phyloP scores from a whole-genome alignment of 1,140 invertebrate genomes.

The Saccostrea cuccullata region DNA sequence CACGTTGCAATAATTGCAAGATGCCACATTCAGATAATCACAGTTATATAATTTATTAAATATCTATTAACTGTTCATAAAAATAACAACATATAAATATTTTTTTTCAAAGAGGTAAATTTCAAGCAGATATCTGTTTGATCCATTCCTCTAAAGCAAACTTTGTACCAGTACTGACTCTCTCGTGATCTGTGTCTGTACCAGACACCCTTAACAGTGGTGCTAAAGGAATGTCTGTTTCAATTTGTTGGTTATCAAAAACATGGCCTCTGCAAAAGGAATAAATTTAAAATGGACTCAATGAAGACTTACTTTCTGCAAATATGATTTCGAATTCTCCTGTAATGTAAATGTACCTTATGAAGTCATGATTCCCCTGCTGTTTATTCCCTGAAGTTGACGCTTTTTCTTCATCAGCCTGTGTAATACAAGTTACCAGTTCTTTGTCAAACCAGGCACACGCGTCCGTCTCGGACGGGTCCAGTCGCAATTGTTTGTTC shows the following conservation, averaged over 20 bases:
- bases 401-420: constrained; percentile 54
- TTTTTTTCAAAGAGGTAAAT: no score
- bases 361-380: not conserved
- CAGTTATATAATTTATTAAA: no score
- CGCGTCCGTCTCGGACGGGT: constrained; percentile 61
- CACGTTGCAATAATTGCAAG: not conserved
- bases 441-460: constrained; percentile 62
- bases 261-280: constrained; percentile 43
- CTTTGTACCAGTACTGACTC: constrained; percentile 56
- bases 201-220: constrained; percentile 47
- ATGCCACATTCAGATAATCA: no score
- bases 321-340: no score
- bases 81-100: no score
- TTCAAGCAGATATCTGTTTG: not conserved
- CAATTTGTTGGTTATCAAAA: constrained; percentile 47
- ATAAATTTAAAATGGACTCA: not conserved
- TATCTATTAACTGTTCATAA: no score
- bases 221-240: constrained; percentile 30
- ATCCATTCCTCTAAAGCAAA: constrained; percentile 57
- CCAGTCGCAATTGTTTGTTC: constrained; percentile 56
- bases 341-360: not conserved
- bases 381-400: not conserved
- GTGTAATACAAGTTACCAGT: constrained; percentile 52
- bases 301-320: no score
- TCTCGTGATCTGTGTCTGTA: constrained; percentile 43